A percentile compares a stretch with the other conserved stretches of the same genome.
phyloP scores from a whole-genome alignment of 2,797 vertebrate species.

The Sebastes steindachneri region DNA sequence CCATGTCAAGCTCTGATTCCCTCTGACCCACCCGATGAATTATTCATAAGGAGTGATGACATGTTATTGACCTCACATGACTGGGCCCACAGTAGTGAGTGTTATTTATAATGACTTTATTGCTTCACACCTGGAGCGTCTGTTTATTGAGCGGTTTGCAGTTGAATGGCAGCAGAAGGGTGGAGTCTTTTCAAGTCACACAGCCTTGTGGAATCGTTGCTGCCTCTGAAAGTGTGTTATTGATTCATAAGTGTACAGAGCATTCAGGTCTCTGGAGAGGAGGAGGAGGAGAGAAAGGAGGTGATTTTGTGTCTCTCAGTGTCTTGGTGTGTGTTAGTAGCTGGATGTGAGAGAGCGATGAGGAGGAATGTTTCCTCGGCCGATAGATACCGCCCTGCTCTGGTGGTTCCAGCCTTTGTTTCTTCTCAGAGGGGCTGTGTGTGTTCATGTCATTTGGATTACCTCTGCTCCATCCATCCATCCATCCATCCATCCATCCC shows the following conservation, averaged over 20 bases:
- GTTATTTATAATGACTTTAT: conserved; percentile 52
- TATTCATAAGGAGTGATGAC: conserved; percentile 26
- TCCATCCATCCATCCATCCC: background rate
- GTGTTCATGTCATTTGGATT: conserved; percentile 25
- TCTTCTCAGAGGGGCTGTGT: background rate
- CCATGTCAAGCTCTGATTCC: conserved; percentile 24
- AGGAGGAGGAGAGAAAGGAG: background rate
- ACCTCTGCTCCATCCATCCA: background rate
- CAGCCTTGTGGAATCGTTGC: conserved; percentile 56
- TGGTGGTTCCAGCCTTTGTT: conserved; percentile 43
- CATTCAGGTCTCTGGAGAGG: conserved; percentile 23
- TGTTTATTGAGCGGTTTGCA: conserved; percentile 28
- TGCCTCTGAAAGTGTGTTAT: conserved; percentile 56
- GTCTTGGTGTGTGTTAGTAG: conserved; percentile 16
- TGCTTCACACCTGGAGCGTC: conserved; percentile 57
- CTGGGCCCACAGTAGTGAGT: background rate
- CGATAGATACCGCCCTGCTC: background rate
- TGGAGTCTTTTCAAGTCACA: conserved; percentile 38
- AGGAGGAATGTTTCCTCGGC: conserved; percentile 68
- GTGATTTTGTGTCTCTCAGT: background rate
- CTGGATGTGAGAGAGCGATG: conserved; percentile 43
- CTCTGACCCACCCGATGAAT: conserved; percentile 23
- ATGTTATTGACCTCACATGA: conserved; percentile 33
- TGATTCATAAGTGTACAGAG: conserved; percentile 60
- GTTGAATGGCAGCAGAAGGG: background rate